phyloP scores from a whole-genome alignment of 2,797 vertebrate genomes.

The Ptychadena robeensis region DNA sequence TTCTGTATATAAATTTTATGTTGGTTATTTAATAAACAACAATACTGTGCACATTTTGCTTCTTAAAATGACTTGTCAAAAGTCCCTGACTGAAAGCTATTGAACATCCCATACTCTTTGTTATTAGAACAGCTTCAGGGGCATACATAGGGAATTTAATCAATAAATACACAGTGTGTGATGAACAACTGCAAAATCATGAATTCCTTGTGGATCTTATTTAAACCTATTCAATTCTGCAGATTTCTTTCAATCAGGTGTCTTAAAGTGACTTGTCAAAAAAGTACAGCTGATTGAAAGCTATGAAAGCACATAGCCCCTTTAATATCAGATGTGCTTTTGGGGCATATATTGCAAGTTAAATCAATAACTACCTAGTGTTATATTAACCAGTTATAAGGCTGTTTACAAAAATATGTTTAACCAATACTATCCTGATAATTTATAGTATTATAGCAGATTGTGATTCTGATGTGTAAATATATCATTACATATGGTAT shows the following conservation, averaged over 20 bases:
- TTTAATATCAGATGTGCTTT: conserved; percentile 41
- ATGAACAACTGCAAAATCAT: conserved; percentile 49
- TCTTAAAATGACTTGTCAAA: conserved; percentile 59
- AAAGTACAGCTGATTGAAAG: conserved; percentile 30
- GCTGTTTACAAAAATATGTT: conserved; percentile 23
- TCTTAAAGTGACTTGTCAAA: conserved; percentile 38
- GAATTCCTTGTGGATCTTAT: conserved; percentile 50
- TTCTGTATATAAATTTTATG: conserved; percentile 43
- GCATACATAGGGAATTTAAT: conserved; percentile 52
- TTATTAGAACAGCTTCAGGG: conserved; percentile 53
- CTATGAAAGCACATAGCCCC: conserved; percentile 18
- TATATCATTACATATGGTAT: too few relatives aligned
- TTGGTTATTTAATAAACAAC: conserved; percentile 45
- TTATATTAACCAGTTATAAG: conserved; percentile 37
- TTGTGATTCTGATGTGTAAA: background rate
- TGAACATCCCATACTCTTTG: conserved; percentile 54
- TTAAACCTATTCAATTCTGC: conserved; percentile 55
- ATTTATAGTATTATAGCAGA: background rate
- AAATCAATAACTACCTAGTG: conserved; percentile 40
- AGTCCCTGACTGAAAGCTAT: conserved; percentile 53
- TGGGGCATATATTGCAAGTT: conserved; percentile 24
- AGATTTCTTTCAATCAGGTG: background rate
- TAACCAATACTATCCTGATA: background rate
- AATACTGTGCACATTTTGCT: conserved; percentile 36
- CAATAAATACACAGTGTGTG: conserved; percentile 56